Percentiles rank a stretch among this genome's conserved stretches.
Conservation (phyloP, 1,140 invertebrate species). For the Drosophila repletoides region DNA sequence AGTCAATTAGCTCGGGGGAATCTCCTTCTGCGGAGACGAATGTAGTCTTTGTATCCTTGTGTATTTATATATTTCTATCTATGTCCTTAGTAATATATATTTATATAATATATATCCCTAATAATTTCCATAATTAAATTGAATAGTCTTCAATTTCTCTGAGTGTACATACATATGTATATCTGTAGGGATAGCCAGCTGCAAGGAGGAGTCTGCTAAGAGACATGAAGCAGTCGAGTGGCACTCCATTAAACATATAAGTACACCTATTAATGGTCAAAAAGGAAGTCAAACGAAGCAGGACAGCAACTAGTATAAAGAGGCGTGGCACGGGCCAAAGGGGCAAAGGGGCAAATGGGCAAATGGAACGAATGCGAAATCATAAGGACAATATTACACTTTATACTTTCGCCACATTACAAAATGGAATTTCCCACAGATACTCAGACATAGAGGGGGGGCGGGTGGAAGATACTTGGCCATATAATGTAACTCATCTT, state of each 20-base stretch:
- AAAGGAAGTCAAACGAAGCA: constrained; percentile 61
- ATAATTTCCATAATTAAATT: too few species aligned
- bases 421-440: constrained; percentile 64
- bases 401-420: constrained; percentile 77
- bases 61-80: too few species aligned
- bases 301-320: constrained; percentile 11
- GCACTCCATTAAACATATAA: constrained; percentile 80
- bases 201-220: background rate
- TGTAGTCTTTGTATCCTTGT: too few species aligned
- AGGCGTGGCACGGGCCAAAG: background rate
- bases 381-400: constrained; percentile 73
- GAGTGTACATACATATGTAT: background rate
- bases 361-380: constrained; percentile 40
- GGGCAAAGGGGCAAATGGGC: constrained; percentile 4
- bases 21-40: too few species aligned
- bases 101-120: too few species aligned
- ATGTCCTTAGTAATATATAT: too few species aligned
- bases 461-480: background rate
- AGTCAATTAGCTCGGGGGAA: too few species aligned
- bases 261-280: constrained; percentile 80
- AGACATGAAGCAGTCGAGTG: constrained; percentile 58
- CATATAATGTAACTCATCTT: constrained; percentile 77
- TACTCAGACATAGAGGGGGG: constrained; percentile 15
- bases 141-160: too few species aligned
- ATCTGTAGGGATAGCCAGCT: background rate